Evolutionary conservation across 2,797 vertebrate genomes (phyloP).

Genomic region (Falco columbarius): DNA sequence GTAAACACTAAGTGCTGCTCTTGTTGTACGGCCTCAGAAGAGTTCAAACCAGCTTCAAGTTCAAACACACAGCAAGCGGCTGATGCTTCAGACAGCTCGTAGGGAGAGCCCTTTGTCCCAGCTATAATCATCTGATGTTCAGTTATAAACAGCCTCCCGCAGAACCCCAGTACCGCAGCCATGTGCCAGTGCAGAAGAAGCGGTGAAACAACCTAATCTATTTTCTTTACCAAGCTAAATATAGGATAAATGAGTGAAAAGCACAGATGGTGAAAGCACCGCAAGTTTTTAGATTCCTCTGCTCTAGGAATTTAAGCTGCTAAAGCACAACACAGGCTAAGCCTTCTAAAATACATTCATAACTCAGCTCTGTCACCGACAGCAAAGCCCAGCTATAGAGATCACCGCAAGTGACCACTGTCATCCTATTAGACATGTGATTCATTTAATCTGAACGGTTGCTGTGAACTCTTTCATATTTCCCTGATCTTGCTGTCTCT

Average conservation of each 20-base stretch:
- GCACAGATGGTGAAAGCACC: slow-evolving; percentile 37
- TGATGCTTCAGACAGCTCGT: neutral
- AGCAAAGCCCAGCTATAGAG: neutral
- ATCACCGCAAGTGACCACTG: neutral
- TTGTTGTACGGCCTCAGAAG: neutral
- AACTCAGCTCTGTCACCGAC: neutral
- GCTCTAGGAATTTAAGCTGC: slow-evolving; percentile 52
- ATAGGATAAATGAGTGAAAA: slow-evolving; percentile 41
- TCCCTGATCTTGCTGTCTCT: neutral
- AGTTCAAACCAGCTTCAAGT: neutral
- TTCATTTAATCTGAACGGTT: neutral
- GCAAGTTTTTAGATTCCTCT: slow-evolving; percentile 10
- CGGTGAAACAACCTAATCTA: neutral
- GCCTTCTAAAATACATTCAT: neutral
- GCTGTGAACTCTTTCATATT: neutral
- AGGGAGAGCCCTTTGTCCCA: neutral
- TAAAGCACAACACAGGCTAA: neutral
- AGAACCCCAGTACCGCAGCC: neutral
- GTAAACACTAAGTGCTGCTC: neutral
- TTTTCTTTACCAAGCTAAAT: slow-evolving; percentile 40
- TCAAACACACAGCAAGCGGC: neutral
- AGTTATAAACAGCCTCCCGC: neutral
- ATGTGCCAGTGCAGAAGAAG: neutral
- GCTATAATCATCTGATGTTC: fast-evolving
- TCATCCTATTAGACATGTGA: neutral